Evolutionary conservation across 2,888 invertebrate species (phyloP), one percentile per base, ranked within the genome.

Genomic region (Hirtodrosophila cameraria): DNA sequence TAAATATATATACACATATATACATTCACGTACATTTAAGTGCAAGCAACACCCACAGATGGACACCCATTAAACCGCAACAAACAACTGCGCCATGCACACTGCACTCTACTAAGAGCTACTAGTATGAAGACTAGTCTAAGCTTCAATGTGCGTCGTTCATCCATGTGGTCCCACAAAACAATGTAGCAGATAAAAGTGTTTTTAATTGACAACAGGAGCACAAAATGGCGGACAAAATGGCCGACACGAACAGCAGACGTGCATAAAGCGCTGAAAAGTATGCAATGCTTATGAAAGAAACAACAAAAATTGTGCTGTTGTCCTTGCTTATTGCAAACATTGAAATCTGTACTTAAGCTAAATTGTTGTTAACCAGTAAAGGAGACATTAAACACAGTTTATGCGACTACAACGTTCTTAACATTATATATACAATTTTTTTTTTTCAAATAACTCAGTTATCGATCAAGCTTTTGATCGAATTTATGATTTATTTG

Each of bases 141-240:
- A 38, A 58, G 46, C 59, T 52, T 36, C 27, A 43, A 39, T 43
- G 36, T 42, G 12, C 12, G 11, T 15, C 27, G 36, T 4, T 38
- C 49, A 49, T 28, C 35, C 41, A 11, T 38, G 39, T 23, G 39
- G 39, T 46, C 38, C 39, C 58, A 23, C 35, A 48, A 59, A 58
- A 75, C 66, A 57, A 38, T 73, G 59, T 70, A 41, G 50, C 68
- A 54, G 53, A 71, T 81, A 68, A 75, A 82, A 75, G 62, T 59
- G 79, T 59, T 75, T 75, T 72, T 78, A 78, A 78, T 82, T 78
- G 75, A 71, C 71, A 65, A 71, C 38, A 66, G 52, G 50, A 18
- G 18, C 53, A 31, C 36, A 52, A 52, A 42, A 41, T 41, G 43
- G 28, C 38, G 33, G 20, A 12, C 12, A n/a, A n/a, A n/a, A n/a